These are phyloP conservation scores for Cyprinodon brontotheroides DNA, from an alignment of 2,113 vertebrate genomes.

Conservation along the genomic window DNA sequence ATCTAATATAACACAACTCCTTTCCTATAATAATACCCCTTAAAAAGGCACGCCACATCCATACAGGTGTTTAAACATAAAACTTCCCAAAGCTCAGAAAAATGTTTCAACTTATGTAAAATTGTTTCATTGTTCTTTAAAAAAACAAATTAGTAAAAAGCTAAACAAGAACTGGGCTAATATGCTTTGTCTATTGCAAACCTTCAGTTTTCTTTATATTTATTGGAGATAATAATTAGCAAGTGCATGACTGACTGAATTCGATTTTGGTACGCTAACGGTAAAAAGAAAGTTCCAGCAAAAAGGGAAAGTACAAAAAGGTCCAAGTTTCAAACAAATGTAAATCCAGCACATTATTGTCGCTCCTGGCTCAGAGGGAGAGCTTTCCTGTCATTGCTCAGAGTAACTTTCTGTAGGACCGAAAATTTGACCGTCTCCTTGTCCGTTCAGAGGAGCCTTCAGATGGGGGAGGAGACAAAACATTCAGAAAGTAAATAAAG, in stretches of 20 bases:
- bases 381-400: slow-evolving; percentile 6
- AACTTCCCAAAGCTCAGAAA: not conserved
- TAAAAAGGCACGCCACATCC: not conserved
- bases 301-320: slow-evolving; percentile 22
- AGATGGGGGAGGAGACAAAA: slow-evolving; percentile 3
- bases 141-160: no score
- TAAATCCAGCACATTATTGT: slow-evolving; percentile 43
- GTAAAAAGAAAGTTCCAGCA: slow-evolving; percentile 7
- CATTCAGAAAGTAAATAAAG: not conserved
- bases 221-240: slow-evolving; percentile 4
- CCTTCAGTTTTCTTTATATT: not conserved
- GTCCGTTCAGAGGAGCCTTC: slow-evolving; percentile 41
- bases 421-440: slow-evolving; percentile 27
- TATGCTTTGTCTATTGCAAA: not conserved
- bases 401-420: slow-evolving; percentile 39
- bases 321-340: slow-evolving; percentile 22
- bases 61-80: not conserved
- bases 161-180: no score
- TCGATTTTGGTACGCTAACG: not conserved
- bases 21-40: not conserved
- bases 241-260: not conserved
- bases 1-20: not conserved
- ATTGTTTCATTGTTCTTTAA: no score
- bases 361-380: slow-evolving; percentile 4
- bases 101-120: no score